Conservation (phyloP, 2,113 vertebrate genomes). For the Zosterops hypoxanthus region DNA sequence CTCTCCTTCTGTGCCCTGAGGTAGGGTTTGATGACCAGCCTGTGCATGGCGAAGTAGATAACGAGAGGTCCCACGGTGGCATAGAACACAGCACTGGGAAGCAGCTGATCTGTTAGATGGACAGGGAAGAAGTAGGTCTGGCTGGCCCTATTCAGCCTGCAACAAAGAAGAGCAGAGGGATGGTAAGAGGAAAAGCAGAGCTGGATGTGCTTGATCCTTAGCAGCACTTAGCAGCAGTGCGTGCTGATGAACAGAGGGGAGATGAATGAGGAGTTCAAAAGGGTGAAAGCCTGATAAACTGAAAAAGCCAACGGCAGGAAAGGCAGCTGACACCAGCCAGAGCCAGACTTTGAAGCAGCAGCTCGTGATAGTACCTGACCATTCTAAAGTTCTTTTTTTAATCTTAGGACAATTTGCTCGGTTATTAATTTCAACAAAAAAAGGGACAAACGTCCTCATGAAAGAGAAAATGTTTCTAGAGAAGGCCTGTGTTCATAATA, state of each 20-base stretch:
- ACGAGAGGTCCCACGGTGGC: constrained; percentile 94
- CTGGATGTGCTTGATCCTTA: background rate
- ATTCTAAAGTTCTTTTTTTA: background rate
- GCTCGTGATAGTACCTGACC: background rate
- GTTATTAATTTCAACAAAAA: background rate
- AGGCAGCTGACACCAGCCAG: background rate
- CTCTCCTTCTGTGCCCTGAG: constrained; percentile 91
- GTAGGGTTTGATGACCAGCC: constrained; percentile 93
- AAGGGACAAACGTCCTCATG: background rate
- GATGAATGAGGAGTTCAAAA: background rate
- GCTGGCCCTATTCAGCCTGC: constrained; percentile 93
- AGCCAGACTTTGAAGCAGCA: background rate
- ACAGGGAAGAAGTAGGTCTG: constrained; percentile 98
- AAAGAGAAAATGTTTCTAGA: background rate
- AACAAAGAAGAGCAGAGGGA: background rate
- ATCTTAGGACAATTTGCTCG: background rate
- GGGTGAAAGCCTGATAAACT: background rate
- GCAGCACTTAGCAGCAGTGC: background rate
- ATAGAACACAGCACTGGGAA: constrained; percentile 96
- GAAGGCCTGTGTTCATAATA: background rate
- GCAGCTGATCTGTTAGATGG: constrained; percentile 95
- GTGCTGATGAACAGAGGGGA: background rate
- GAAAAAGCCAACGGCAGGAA: background rate
- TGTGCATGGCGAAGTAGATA: constrained; percentile 91
- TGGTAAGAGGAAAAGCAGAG: background rate